phyloP scores from a whole-genome alignment of 2,888 invertebrate genomes.

The Pomacea canaliculata region DNA sequence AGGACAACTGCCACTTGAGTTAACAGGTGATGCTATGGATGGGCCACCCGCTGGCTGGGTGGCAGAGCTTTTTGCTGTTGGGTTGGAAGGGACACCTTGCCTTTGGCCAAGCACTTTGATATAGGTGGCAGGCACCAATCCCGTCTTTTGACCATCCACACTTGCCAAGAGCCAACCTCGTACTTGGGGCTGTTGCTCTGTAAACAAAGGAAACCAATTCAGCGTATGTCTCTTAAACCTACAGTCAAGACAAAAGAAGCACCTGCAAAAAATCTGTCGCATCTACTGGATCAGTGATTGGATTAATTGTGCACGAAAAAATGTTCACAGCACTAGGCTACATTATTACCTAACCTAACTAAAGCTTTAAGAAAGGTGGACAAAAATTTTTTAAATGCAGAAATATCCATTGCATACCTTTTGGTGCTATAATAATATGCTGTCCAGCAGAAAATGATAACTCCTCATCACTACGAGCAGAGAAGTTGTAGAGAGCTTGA shows the following conservation, averaged over 20 bases:
- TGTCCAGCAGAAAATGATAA: constrained; percentile 84
- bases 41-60: not conserved
- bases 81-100: constrained; percentile 37
- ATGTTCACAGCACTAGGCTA: too few relatives aligned
- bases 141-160: constrained; percentile 71
- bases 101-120: constrained; percentile 71
- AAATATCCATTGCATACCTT: constrained; percentile 57
- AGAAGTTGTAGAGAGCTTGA: constrained; percentile 81
- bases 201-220: constrained; percentile 42
- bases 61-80: not conserved
- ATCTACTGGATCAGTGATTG: too few relatives aligned
- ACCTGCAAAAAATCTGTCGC: too few relatives aligned
- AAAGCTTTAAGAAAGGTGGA: too few relatives aligned
- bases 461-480: constrained; percentile 80
- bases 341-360: too few relatives aligned
- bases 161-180: constrained; percentile 74
- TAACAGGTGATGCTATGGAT: not conserved
- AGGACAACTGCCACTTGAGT: not conserved
- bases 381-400: too few relatives aligned
- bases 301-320: too few relatives aligned
- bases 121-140: constrained; percentile 75
- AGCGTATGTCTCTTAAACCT: too few relatives aligned
- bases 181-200: constrained; percentile 80
- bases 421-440: constrained; percentile 84
- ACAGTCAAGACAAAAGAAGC: too few relatives aligned